Percentiles rank a stretch among this genome's conserved stretches.
These are phyloP conservation scores for Peromyscus eremicus DNA, from an alignment of 2,797 vertebrate genomes.

Conservation along the genomic window DNA sequence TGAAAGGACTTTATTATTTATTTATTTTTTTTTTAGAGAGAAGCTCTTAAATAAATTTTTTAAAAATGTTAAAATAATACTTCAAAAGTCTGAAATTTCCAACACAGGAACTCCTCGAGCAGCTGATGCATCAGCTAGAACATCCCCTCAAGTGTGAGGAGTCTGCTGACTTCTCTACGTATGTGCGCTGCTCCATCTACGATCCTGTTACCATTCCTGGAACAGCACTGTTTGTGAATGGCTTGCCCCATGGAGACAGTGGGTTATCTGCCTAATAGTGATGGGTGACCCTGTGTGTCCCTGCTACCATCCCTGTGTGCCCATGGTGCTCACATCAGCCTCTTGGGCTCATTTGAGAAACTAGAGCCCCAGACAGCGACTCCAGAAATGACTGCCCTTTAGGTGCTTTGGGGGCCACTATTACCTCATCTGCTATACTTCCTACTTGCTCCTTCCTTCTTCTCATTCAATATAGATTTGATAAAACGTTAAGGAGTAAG, in stretches of 20 bases:
- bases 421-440: not conserved
- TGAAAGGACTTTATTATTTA: not conserved
- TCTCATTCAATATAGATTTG: conserved; percentile 42
- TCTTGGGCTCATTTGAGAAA: not conserved
- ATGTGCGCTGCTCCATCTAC: not conserved
- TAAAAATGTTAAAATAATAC: not conserved
- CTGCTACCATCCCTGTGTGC: not conserved
- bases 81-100: conserved; percentile 35
- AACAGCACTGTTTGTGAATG: not conserved
- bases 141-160: not conserved
- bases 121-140: not conserved
- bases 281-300: not conserved
- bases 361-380: not conserved
- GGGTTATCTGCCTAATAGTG: not conserved
- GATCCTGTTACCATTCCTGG: not conserved
- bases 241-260: not conserved
- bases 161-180: not conserved
- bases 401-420: not conserved
- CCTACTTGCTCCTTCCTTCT: not conserved
- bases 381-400: not conserved
- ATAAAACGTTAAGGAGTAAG: conserved; percentile 39
- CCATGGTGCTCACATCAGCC: not conserved
- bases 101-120: not conserved
- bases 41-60: conserved; percentile 6
- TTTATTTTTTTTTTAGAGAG: not conserved